Evolutionary conservation across 2,888 invertebrate species (phyloP).

Genomic region (Lutraria lutraria): DNA sequence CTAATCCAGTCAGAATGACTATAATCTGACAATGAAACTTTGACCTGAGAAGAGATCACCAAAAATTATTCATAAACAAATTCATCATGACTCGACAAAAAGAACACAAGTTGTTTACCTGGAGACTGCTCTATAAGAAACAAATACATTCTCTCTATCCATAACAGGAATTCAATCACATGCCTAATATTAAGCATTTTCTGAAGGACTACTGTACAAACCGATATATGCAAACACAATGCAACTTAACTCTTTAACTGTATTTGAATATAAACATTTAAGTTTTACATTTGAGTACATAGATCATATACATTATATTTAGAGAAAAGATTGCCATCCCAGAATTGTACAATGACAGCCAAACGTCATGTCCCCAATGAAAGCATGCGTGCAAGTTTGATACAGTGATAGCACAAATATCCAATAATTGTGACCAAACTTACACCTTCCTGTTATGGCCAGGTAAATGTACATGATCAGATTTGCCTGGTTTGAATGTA

Average conservation of each 20-base stretch:
- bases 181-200: neutral
- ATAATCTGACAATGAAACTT: neutral
- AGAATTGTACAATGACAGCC: neutral
- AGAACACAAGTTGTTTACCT: conserved; percentile 13
- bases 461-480: conserved; percentile 57
- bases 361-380: neutral
- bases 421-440: conserved; percentile 27
- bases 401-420: neutral
- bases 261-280: neutral
- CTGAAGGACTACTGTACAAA: neutral
- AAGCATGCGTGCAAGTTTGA: neutral
- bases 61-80: neutral
- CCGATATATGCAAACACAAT: neutral
- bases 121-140: conserved; percentile 34
- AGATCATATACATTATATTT: neutral
- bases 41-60: neutral
- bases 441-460: conserved; percentile 57
- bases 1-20: neutral
- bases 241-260: neutral
- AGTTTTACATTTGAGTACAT: no score
- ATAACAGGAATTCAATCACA: neutral
- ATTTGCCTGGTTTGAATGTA: conserved; percentile 34
- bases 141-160: conserved; percentile 23
- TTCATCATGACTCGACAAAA: neutral
- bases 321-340: neutral